phyloP scores from a whole-genome alignment of 2,888 invertebrate species.

The Polyommatus iphigenia region DNA sequence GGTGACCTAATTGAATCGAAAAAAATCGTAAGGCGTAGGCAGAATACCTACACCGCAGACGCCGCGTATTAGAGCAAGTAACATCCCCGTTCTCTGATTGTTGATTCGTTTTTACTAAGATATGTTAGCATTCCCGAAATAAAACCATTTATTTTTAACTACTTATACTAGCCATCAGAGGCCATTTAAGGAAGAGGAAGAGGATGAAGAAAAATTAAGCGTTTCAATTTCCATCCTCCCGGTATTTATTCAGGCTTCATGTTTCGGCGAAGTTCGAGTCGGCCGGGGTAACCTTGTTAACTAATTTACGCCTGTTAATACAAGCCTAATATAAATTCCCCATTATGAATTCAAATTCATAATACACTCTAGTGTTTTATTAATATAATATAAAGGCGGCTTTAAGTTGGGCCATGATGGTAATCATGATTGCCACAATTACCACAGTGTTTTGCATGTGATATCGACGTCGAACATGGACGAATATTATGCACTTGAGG shows the following conservation, averaged over 20 bases:
- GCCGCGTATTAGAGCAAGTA: no score
- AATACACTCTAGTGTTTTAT: not conserved
- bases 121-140: no score
- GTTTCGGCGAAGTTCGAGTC: not conserved
- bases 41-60: no score
- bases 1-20: no score
- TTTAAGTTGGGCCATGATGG: not conserved
- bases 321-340: not conserved
- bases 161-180: not conserved
- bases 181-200: not conserved
- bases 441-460: no score
- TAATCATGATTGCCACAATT: no score
- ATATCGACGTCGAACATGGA: no score
- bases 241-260: not conserved
- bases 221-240: not conserved
- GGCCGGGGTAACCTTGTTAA: not conserved
- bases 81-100: no score
- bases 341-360: not conserved
- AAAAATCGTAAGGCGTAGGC: no score
- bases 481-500: no score
- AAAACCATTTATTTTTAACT: no score
- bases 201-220: not conserved
- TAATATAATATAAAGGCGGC: not conserved
- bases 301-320: slow-evolving; percentile 7
- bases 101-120: no score